phyloP scores from a whole-genome alignment of 2,113 vertebrate species.

The Hystrix cristata region DNA sequence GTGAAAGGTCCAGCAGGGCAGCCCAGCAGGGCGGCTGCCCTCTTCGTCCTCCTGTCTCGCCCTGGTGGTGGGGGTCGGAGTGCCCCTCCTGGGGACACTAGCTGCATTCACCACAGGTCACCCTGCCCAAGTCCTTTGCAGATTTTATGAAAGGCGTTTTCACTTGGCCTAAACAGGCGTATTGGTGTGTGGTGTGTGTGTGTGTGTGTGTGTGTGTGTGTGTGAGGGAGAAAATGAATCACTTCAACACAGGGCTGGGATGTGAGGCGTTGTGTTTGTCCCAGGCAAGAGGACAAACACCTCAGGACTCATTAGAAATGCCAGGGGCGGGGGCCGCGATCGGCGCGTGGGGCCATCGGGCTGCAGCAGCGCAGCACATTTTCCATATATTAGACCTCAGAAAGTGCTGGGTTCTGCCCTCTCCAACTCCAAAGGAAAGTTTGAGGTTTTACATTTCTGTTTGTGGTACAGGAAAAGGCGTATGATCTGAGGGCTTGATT shows the following conservation, averaged over 20 bases:
- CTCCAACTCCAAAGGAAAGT: constrained; percentile 85
- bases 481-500: constrained; percentile 86
- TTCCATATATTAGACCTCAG: constrained; percentile 80
- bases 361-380: constrained; percentile 73
- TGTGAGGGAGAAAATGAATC: constrained; percentile 85
- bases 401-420: constrained; percentile 79
- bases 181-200: constrained; percentile 76
- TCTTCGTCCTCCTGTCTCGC: neutral
- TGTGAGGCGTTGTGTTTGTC: constrained; percentile 88
- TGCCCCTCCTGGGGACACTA: constrained; percentile 82
- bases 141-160: constrained; percentile 90
- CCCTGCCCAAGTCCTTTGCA: constrained; percentile 70
- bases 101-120: constrained; percentile 83
- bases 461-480: constrained; percentile 88
- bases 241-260: constrained; percentile 82
- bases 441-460: constrained; percentile 89
- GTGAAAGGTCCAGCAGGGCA: neutral
- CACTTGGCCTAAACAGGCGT: constrained; percentile 86
- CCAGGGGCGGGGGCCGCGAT: constrained; percentile 51
- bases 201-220: no score
- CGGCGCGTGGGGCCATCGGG: neutral
- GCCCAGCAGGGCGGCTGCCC: neutral
- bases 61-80: constrained; percentile 23
- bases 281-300: constrained; percentile 87
- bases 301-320: constrained; percentile 77